Evolutionary conservation across 1,140 invertebrate species (phyloP).

Genomic region (Ostrea denselamellosa): DNA sequence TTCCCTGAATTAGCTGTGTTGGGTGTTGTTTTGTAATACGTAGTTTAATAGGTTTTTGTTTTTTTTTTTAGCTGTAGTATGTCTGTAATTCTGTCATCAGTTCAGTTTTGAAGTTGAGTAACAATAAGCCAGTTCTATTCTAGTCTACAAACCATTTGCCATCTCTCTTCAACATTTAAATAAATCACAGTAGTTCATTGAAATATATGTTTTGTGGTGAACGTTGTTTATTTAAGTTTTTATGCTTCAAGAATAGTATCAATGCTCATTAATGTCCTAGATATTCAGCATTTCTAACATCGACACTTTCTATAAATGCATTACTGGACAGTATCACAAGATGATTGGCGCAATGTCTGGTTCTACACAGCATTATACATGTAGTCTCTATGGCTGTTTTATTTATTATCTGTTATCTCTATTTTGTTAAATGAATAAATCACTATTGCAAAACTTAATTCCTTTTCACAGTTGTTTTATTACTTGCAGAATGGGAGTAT

Average conservation of each 20-base stretch:
- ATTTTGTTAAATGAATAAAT: constrained; percentile 30
- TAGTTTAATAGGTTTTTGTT: too few species aligned
- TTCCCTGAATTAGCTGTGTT: too few species aligned
- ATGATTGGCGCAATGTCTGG: background rate
- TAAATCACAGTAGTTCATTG: background rate
- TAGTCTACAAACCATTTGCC: constrained; percentile 15
- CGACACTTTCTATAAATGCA: background rate
- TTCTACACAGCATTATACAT: background rate
- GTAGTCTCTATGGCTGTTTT: background rate
- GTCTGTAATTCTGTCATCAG: background rate
- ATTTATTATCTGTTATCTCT: constrained; percentile 27
- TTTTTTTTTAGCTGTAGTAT: background rate
- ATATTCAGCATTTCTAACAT: background rate
- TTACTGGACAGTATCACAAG: background rate
- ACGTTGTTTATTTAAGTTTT: background rate
- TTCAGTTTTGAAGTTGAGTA: background rate
- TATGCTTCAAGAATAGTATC: background rate
- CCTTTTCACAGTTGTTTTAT: too few species aligned
- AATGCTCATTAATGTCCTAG: background rate
- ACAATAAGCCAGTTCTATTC: background rate
- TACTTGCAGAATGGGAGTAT: too few species aligned
- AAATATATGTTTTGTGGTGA: background rate
- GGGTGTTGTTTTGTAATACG: too few species aligned
- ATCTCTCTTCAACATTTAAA: background rate
- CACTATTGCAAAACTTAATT: background rate